Percentiles rank a stretch among this genome's conserved stretches.
Evolutionary conservation across 2,888 invertebrate genomes (phyloP).

Genomic region (Heliconius ethilla): DNA sequence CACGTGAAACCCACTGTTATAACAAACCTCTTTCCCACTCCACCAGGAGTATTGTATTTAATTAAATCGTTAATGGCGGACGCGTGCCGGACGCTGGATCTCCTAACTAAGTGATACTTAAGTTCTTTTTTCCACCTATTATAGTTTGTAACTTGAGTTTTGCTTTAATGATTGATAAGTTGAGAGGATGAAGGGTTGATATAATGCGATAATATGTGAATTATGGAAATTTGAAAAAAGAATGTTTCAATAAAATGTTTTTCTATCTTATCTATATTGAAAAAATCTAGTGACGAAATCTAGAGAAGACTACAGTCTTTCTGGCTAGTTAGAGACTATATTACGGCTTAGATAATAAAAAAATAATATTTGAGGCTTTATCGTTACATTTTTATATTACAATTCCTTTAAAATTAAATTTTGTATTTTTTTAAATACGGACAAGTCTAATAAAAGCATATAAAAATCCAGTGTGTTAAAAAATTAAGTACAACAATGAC

Average conservation of each 20-base stretch:
- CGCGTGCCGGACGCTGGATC: constrained; percentile 54
- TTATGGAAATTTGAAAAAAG: background rate
- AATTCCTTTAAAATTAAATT: too few relatives aligned
- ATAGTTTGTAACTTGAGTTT: constrained; percentile 27
- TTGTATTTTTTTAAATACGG: too few relatives aligned
- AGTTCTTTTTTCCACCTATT: constrained; percentile 40
- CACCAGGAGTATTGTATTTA: constrained; percentile 63
- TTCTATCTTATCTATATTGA: background rate
- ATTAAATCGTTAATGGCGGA: constrained; percentile 63
- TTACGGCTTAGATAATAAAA: too few relatives aligned
- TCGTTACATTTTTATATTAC: too few relatives aligned
- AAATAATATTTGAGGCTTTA: too few relatives aligned
- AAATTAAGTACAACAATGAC: too few relatives aligned
- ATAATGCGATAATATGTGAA: background rate
- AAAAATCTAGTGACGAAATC: background rate
- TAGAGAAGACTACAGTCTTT: too few relatives aligned
- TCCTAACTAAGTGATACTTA: constrained; percentile 45
- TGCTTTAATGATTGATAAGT: constrained; percentile 38
- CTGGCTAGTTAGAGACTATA: too few relatives aligned
- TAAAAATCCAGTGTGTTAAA: too few relatives aligned
- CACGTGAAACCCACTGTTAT: background rate
- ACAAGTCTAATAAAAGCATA: too few relatives aligned
- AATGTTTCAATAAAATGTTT: background rate
- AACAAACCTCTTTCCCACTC: constrained; percentile 43
- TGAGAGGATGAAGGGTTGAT: constrained; percentile 10